Conservation (phyloP, 2,113 vertebrate genomes). For the Ardeotis arabs region DNA sequence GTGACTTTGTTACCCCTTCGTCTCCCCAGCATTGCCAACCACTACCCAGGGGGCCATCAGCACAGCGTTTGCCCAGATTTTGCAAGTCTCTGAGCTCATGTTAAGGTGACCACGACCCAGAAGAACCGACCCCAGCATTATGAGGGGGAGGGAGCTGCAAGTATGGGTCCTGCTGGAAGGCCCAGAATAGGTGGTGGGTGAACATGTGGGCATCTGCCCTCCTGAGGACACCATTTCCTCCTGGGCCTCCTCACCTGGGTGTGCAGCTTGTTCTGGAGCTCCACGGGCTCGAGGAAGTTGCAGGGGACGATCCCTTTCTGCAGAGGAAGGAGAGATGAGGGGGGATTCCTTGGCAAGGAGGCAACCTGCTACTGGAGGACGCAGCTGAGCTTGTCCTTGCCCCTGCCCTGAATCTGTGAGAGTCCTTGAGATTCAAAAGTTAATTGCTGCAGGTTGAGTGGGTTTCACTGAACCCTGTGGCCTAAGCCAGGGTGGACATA, state of each 20-base stretch:
- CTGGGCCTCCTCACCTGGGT: constrained; percentile 71
- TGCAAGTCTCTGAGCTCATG: not conserved
- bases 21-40: not conserved
- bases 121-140: not conserved
- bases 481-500: not conserved
- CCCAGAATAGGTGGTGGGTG: not conserved
- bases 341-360: not conserved
- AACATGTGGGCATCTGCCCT: not conserved
- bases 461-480: not conserved
- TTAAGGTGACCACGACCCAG: not conserved
- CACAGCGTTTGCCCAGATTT: not conserved
- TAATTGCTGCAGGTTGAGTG: not conserved
- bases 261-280: constrained; percentile 80
- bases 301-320: constrained; percentile 94
- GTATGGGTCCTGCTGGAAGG: not conserved
- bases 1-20: not conserved
- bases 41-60: fast-evolving
- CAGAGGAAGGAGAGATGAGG: not conserved
- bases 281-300: constrained; percentile 89
- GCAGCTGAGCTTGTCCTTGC: not conserved
- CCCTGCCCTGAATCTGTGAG: not conserved
- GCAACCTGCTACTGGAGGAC: not conserved
- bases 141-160: not conserved
- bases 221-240: not conserved
- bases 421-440: not conserved